phyloP scores from a whole-genome alignment of 2,113 vertebrate genomes.

The Archilochus colubris region DNA sequence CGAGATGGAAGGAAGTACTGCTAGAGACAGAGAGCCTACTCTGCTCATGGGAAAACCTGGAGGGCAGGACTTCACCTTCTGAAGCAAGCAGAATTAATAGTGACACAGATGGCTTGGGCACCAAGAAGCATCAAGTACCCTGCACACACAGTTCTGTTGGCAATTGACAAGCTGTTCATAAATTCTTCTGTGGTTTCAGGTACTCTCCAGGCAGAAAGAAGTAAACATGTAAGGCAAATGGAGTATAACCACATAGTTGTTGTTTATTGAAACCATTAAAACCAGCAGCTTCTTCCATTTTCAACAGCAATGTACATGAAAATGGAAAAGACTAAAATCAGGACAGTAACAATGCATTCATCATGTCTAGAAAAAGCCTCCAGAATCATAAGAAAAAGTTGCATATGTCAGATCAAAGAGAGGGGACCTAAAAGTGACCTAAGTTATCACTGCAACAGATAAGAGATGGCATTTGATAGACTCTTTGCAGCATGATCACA shows the following conservation, averaged over 20 bases:
- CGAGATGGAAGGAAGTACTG: neutral
- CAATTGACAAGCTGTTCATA: slow-evolving; percentile 25
- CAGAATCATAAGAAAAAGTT: neutral
- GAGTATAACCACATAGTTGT: neutral
- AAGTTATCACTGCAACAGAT: neutral
- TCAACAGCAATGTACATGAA: neutral
- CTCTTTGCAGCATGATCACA: neutral
- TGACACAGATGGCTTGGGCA: slow-evolving; percentile 33
- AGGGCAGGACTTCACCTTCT: slow-evolving; percentile 33
- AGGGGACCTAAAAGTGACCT: neutral
- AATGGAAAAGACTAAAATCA: neutral
- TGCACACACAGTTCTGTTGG: neutral
- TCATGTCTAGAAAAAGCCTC: neutral
- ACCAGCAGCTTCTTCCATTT: neutral
- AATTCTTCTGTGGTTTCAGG: neutral
- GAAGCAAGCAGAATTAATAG: slow-evolving; percentile 41
- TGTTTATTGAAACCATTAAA: neutral
- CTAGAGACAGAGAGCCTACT: neutral
- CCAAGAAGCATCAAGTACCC: slow-evolving; percentile 24
- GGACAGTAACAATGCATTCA: neutral
- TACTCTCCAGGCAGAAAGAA: neutral
- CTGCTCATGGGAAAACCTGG: neutral
- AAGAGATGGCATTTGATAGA: neutral
- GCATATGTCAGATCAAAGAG: neutral
- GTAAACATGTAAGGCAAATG: neutral